Conservation (phyloP, 2,113 vertebrate species). For the Cololabis saira region DNA sequence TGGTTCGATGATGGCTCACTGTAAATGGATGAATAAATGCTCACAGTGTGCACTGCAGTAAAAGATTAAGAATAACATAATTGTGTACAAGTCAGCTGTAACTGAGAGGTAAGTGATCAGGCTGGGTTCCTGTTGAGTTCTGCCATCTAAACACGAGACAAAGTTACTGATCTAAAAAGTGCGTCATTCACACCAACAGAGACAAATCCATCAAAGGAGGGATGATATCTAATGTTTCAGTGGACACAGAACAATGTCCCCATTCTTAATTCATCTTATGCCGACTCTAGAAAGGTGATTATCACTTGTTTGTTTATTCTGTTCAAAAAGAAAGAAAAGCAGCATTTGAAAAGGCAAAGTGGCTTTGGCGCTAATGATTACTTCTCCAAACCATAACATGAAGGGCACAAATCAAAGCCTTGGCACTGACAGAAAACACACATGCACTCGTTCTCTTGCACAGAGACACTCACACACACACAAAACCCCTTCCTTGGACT, state of each 20-base stretch:
- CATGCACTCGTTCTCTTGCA: slow-evolving; percentile 55
- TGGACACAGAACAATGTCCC: slow-evolving; percentile 70
- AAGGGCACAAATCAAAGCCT: slow-evolving; percentile 87
- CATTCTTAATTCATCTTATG: slow-evolving; percentile 73
- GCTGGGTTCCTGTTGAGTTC: slow-evolving; percentile 48
- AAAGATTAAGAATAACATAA: slow-evolving; percentile 41
- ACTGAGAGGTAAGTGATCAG: slow-evolving; percentile 33
- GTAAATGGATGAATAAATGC: slow-evolving; percentile 58
- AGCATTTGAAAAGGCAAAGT: slow-evolving; percentile 83
- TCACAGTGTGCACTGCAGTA: slow-evolving; percentile 43
- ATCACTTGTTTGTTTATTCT: slow-evolving; percentile 85
- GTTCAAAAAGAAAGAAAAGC: slow-evolving; percentile 81
- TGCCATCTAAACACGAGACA: slow-evolving; percentile 44
- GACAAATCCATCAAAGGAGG: slow-evolving; percentile 54
- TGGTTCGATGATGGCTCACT: slow-evolving; percentile 60
- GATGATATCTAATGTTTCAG: slow-evolving; percentile 64
- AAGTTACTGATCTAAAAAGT: slow-evolving; percentile 68
- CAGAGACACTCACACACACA: slow-evolving; percentile 61
- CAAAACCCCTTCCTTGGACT: slow-evolving; percentile 86
- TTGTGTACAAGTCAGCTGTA: slow-evolving; percentile 22
- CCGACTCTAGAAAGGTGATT: slow-evolving; percentile 80
- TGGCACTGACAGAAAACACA: slow-evolving; percentile 82
- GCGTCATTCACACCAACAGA: slow-evolving; percentile 63
- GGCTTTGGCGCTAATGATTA: slow-evolving; percentile 85
- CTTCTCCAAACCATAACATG: slow-evolving; percentile 85